Evolutionary conservation across 2,113 vertebrate genomes (phyloP).

Genomic region (Stictonetta naevosa): DNA sequence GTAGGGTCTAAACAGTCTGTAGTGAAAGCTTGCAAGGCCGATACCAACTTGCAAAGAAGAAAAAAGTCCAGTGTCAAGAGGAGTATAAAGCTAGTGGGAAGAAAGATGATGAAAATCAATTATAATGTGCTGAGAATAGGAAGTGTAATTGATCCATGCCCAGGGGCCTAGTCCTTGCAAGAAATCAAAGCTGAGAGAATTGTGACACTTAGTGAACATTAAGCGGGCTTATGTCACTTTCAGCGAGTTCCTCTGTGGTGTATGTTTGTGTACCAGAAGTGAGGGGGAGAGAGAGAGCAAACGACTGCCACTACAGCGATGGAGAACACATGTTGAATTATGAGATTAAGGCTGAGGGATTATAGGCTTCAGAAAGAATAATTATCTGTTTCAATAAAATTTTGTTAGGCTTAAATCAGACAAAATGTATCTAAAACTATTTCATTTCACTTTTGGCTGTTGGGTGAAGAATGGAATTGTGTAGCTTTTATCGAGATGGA

Average conservation of each 20-base stretch:
- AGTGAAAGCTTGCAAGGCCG: neutral
- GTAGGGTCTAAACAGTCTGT: neutral
- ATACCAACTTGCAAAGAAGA: neutral
- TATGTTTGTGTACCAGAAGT: neutral
- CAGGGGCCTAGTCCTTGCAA: neutral
- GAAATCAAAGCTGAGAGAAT: neutral
- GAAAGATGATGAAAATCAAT: constrained; percentile 2
- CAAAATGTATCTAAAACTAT: neutral
- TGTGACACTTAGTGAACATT: neutral
- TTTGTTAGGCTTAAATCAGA: neutral
- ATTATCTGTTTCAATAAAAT: neutral
- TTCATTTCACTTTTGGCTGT: neutral
- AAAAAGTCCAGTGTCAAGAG: neutral
- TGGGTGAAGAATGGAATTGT: neutral
- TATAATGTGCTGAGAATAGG: neutral
- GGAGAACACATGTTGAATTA: neutral
- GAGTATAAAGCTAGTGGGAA: neutral
- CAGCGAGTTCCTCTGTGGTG: neutral
- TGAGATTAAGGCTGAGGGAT: neutral
- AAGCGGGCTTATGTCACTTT: neutral
- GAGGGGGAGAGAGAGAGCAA: neutral
- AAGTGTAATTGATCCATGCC: neutral
- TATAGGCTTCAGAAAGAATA: neutral
- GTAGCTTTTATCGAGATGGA: neutral
- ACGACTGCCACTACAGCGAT: rapidly evolving